Conservation (phyloP, 2,888 invertebrate genomes). For the Pristionchus entomophagus region DNA sequence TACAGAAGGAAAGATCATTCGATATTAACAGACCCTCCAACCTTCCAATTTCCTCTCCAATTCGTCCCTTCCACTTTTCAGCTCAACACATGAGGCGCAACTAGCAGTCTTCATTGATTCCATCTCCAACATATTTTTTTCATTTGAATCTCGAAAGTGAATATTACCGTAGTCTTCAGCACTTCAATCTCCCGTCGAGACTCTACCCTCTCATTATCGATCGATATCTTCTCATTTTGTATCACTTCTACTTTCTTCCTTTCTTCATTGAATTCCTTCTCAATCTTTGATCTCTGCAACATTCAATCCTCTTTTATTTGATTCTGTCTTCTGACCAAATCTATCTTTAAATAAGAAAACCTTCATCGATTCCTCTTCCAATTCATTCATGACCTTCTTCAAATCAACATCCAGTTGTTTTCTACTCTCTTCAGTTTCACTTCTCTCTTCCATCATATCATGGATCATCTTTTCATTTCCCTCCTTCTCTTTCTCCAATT, state of each 20-base stretch:
- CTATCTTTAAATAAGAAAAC: not conserved
- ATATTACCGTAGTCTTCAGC: not conserved
- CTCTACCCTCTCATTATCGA: not conserved
- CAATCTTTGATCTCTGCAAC: no score
- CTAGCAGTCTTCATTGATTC: not conserved
- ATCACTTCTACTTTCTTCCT: not conserved
- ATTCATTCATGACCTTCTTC: not conserved
- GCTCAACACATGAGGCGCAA: slow-evolving; percentile 8
- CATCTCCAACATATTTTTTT: slow-evolving; percentile 8
- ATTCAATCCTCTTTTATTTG: no score
- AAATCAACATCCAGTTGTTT: slow-evolving; percentile 10
- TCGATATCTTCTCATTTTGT: not conserved
- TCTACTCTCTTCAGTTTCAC: not conserved
- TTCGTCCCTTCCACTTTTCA: slow-evolving; percentile 1
- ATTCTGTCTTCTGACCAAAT: no score
- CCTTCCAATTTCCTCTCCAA: not conserved
- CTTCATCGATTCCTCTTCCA: slow-evolving; percentile 10
- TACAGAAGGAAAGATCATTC: not conserved
- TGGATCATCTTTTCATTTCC: slow-evolving; percentile 12
- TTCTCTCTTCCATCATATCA: slow-evolving; percentile 19
- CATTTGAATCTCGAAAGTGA: not conserved
- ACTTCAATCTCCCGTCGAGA: not conserved
- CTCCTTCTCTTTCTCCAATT: not conserved
- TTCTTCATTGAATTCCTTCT: not conserved
- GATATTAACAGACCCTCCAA: not conserved